Evolutionary conservation across 2,113 vertebrate species (phyloP).

Genomic region (Podilymbus podiceps): DNA sequence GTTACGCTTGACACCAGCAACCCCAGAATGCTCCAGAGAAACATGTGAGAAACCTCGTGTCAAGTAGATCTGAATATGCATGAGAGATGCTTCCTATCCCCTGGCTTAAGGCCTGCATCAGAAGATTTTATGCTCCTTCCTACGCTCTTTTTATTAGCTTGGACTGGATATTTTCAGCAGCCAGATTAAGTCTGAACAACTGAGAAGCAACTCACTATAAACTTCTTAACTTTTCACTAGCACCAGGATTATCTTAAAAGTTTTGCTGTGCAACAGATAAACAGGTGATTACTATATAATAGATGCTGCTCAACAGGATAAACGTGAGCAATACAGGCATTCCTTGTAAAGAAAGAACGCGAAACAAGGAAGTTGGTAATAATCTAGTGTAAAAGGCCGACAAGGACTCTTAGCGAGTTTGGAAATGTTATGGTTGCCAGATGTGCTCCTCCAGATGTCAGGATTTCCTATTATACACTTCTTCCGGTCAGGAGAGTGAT

Average conservation of each 20-base stretch:
- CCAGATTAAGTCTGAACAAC: neutral
- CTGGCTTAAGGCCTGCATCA: neutral
- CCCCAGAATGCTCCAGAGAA: neutral
- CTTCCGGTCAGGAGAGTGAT: neutral
- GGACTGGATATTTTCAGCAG: neutral
- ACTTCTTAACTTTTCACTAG: neutral
- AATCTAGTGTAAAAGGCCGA: slow-evolving; percentile 29
- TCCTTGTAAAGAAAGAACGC: slow-evolving; percentile 19
- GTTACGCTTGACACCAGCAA: neutral
- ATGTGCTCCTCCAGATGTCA: slow-evolving; percentile 62
- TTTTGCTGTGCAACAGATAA: neutral
- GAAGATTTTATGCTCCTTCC: neutral
- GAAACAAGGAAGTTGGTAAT: slow-evolving; percentile 7
- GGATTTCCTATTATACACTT: slow-evolving; percentile 52
- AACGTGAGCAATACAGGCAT: neutral
- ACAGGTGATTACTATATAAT: neutral
- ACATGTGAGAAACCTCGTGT: neutral
- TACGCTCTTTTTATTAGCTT: neutral
- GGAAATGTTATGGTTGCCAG: slow-evolving; percentile 42
- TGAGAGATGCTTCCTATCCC: neutral
- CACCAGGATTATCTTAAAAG: neutral
- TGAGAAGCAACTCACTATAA: neutral
- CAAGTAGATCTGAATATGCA: neutral
- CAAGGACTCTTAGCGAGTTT: slow-evolving; percentile 19
- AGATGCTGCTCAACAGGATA: neutral